Evolutionary conservation across 2,797 vertebrate genomes (phyloP).

Genomic region (Syngnathus acus): DNA sequence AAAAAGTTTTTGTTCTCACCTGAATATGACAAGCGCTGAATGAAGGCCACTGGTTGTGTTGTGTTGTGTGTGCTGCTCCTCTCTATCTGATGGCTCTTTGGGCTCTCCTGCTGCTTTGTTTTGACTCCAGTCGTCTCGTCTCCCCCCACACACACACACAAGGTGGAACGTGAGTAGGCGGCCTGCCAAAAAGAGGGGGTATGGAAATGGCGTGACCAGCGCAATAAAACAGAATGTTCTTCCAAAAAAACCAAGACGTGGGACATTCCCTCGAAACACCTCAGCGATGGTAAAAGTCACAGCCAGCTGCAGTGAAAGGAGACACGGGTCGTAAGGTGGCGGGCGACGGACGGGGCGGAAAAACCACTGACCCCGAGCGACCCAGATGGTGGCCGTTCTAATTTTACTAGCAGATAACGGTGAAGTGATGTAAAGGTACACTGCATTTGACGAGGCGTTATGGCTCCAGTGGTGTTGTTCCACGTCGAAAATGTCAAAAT

Average conservation of each 20-base stretch:
- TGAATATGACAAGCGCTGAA: neutral
- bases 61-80: conserved; percentile 7
- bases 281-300: conserved; percentile 27
- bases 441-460: neutral
- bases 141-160: neutral
- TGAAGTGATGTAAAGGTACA: conserved; percentile 2
- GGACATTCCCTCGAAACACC: conserved; percentile 32
- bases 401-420: conserved; percentile 9
- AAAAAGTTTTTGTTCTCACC: neutral
- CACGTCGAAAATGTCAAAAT: neutral
- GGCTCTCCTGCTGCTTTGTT: conserved; percentile 5
- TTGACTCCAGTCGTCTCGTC: conserved; percentile 12
- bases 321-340: conserved; percentile 22
- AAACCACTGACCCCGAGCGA: conserved; percentile 12
- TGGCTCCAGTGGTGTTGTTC: neutral
- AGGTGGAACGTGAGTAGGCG: conserved; percentile 12
- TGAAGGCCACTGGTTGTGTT: neutral
- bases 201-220: conserved; percentile 19
- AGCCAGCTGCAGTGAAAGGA: conserved; percentile 46
- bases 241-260: conserved; percentile 43
- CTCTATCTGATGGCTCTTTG: neutral
- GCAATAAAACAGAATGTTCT: conserved; percentile 47
- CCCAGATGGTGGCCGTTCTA: conserved; percentile 12
- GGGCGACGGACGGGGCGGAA: neutral
- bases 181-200: conserved; percentile 35